Percentiles rank a stretch among this genome's conserved stretches.
phyloP scores from a whole-genome alignment of 2,113 vertebrate species.

The Pterocles gutturalis region DNA sequence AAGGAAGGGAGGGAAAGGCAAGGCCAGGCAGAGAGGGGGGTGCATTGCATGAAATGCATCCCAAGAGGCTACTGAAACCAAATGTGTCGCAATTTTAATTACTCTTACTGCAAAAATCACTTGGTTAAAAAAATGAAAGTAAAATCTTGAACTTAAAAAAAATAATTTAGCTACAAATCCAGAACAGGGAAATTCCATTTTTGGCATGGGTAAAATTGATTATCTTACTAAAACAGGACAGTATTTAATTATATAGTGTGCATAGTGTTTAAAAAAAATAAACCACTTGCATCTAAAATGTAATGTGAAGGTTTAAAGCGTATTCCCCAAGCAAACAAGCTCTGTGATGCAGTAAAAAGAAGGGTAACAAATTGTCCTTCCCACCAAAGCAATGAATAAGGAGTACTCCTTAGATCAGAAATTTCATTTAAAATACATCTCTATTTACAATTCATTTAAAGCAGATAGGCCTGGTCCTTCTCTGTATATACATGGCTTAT shows the following conservation, averaged over 20 bases:
- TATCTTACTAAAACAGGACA: background rate
- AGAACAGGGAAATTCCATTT: background rate
- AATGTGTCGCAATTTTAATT: conserved; percentile 39
- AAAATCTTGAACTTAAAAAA: conserved; percentile 27
- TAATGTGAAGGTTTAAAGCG: background rate
- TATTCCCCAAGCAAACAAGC: background rate
- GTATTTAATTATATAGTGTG: background rate
- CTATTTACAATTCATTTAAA: background rate
- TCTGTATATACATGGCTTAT: background rate
- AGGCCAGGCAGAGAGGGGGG: background rate
- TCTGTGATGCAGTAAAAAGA: background rate
- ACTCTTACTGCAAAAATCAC: background rate
- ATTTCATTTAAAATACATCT: background rate
- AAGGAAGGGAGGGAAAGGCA: background rate
- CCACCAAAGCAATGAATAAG: background rate
- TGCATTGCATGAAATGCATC: background rate
- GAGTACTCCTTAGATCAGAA: background rate
- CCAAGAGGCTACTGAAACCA: background rate
- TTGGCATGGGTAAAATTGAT: background rate
- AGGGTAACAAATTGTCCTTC: background rate
- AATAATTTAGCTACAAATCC: background rate
- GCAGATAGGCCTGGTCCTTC: background rate
- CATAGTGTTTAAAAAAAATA: background rate
- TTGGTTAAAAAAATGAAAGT: conserved; percentile 33
- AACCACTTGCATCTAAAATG: background rate